These are phyloP conservation scores for Calcarius lapponicus DNA, from an alignment of 2,797 vertebrate species.

Conservation along the genomic window DNA sequence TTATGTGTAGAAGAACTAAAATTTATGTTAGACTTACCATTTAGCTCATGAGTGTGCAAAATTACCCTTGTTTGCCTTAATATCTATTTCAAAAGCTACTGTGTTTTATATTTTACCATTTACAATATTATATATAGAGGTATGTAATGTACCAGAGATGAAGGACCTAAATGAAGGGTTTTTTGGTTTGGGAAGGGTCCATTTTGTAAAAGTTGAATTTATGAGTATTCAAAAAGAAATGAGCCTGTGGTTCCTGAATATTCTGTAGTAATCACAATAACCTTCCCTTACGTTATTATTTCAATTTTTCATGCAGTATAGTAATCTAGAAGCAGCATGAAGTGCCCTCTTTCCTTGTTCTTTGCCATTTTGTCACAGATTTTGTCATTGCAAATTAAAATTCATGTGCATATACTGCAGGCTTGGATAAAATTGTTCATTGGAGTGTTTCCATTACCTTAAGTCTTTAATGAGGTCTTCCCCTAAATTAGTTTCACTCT, in stretches of 20 bases:
- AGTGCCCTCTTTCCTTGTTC: not conserved
- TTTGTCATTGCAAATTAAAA: slow-evolving; percentile 29
- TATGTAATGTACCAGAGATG: not conserved
- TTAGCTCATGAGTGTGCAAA: not conserved
- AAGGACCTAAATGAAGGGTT: not conserved
- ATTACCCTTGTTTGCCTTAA: not conserved
- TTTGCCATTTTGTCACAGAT: not conserved
- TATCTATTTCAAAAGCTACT: not conserved
- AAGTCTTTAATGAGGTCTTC: slow-evolving; percentile 18
- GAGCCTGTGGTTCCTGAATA: not conserved
- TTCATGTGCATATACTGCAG: not conserved
- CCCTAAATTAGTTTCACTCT: not conserved
- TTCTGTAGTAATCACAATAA: slow-evolving; percentile 3
- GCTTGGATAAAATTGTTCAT: slow-evolving; percentile 8
- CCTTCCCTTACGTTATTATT: not conserved
- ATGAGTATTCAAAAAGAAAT: not conserved
- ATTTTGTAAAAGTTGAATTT: not conserved
- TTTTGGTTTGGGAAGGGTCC: not conserved
- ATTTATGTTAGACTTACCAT: not conserved
- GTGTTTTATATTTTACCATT: not conserved
- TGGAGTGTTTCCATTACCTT: not conserved
- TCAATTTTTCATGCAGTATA: not conserved
- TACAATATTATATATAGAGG: not conserved
- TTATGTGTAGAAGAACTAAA: not conserved
- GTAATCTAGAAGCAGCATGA: not conserved